Percentiles rank a stretch among this genome's conserved stretches.
Evolutionary conservation across 2,797 vertebrate genomes (phyloP).

Genomic region (Natrix natrix): DNA sequence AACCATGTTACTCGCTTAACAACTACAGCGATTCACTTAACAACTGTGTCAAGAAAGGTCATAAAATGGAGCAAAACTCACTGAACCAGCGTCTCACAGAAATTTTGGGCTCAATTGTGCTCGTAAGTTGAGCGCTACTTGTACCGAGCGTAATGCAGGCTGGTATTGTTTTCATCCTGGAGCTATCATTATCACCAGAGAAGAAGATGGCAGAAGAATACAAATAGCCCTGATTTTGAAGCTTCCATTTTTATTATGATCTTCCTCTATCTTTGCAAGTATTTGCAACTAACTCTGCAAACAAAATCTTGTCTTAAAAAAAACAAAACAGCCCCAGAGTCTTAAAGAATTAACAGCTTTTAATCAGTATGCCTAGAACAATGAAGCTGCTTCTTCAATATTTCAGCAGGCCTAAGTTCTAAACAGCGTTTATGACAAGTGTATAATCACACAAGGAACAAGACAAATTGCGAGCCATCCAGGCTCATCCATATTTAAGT

Average conservation of each 20-base stretch:
- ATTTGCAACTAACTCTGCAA: conserved; percentile 33
- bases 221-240: conserved; percentile 37
- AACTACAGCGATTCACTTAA: neutral
- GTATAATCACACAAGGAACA: conserved; percentile 64
- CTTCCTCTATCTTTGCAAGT: neutral
- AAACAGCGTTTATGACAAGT: conserved; percentile 68
- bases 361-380: conserved; percentile 52
- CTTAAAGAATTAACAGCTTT: conserved; percentile 57
- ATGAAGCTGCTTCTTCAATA: conserved; percentile 65
- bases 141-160: neutral
- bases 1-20: neutral
- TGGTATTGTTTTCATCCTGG: neutral
- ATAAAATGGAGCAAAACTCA: neutral
- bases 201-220: conserved; percentile 37
- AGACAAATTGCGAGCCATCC: conserved; percentile 67
- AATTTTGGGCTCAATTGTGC: neutral
- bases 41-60: neutral
- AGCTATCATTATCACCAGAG: conserved; percentile 41
- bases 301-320: conserved; percentile 28
- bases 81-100: neutral
- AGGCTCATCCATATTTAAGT: conserved; percentile 69
- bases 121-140: too few species aligned
- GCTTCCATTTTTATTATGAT: conserved; percentile 43
- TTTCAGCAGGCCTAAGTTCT: conserved; percentile 64
- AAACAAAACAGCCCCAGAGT: neutral